phyloP scores from a whole-genome alignment of 2,113 vertebrate species.

The Spea multiplicata region DNA sequence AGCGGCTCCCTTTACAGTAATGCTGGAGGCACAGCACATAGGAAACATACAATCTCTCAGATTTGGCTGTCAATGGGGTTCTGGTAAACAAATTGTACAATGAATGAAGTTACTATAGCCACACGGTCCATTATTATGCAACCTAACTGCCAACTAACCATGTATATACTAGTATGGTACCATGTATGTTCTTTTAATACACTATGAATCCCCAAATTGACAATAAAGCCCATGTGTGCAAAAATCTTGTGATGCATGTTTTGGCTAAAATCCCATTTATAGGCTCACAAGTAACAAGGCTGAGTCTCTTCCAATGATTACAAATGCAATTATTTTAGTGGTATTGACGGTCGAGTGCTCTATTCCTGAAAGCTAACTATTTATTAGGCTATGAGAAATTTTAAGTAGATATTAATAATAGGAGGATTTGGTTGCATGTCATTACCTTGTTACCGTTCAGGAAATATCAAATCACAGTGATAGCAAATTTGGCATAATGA shows the following conservation, averaged over 20 bases:
- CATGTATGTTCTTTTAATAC: too few species aligned
- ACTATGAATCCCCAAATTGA: too few species aligned
- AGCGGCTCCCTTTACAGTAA: too few species aligned
- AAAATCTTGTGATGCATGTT: not conserved
- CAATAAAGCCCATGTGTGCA: too few species aligned
- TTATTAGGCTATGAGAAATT: not conserved
- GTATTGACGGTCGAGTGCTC: not conserved
- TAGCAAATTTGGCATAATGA: conserved; percentile 1
- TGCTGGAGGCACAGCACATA: too few species aligned
- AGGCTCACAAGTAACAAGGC: conserved; percentile 10
- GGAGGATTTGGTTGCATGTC: conserved; percentile 5
- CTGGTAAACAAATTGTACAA: too few species aligned
- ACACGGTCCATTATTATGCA: too few species aligned
- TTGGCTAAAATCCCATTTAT: not conserved
- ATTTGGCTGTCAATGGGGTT: too few species aligned
- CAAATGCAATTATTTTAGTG: conserved; percentile 10
- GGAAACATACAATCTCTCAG: too few species aligned
- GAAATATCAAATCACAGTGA: not conserved
- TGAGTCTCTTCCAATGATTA: not conserved
- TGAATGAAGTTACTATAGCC: too few species aligned
- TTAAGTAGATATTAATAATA: conserved; percentile 25
- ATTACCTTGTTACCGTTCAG: not conserved
- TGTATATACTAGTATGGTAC: too few species aligned
- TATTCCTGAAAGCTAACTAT: not conserved
- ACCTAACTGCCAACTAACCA: too few species aligned